phyloP scores from a whole-genome alignment of 2,113 vertebrate species.

The Myiopsitta monachus region DNA sequence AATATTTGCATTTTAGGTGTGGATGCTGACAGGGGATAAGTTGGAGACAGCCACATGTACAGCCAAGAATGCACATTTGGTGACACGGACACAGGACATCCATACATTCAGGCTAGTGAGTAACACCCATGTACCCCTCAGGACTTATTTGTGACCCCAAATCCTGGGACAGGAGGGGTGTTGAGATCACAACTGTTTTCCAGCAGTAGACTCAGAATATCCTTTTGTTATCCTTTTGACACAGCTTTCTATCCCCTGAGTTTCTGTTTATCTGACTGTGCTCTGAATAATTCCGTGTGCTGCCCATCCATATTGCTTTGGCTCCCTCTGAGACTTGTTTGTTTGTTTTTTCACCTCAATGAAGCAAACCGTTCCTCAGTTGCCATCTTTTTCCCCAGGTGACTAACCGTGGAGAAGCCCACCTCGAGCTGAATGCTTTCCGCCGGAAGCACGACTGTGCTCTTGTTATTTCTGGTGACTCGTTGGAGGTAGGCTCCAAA shows the following conservation, averaged over 20 bases:
- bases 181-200: neutral
- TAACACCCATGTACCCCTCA: neutral
- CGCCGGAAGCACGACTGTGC: conserved; percentile 96
- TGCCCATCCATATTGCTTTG: accelerated
- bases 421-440: conserved; percentile 95
- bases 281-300: neutral
- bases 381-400: conserved; percentile 74
- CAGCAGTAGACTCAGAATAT: neutral
- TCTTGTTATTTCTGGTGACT: conserved; percentile 95
- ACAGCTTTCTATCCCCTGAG: neutral
- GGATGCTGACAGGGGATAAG: conserved; percentile 98
- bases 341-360: neutral
- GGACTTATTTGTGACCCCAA: neutral
- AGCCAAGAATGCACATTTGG: conserved; percentile 94
- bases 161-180: neutral
- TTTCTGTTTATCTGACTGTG: neutral
- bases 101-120: conserved; percentile 92
- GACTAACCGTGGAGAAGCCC: conserved; percentile 93
- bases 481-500: conserved; percentile 82
- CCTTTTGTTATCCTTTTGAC: neutral
- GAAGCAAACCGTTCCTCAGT: neutral
- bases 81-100: conserved; percentile 95
- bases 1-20: conserved; percentile 80
- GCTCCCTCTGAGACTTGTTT: neutral
- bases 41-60: conserved; percentile 96